A percentile compares a stretch with the other conserved stretches of the same genome.
Conservation (phyloP, 2,888 invertebrate genomes). For the Lasioglossum malachurum region DNA sequence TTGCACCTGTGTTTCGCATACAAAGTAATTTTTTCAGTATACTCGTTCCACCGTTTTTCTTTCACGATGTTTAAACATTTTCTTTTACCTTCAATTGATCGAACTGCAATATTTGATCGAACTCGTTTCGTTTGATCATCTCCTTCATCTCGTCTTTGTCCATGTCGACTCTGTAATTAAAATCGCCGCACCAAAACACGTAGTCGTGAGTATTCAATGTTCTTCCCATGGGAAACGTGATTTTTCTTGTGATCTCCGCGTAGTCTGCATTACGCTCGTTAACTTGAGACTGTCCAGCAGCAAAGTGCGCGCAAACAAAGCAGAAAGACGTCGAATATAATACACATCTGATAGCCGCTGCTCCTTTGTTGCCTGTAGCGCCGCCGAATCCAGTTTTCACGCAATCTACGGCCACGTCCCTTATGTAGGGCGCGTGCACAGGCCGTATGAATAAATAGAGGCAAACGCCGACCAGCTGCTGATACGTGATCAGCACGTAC, state of each 20-base stretch:
- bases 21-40: background rate
- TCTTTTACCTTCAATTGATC: constrained; percentile 88
- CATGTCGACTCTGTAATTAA: constrained; percentile 99
- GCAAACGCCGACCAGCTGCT: constrained; percentile 99
- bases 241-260: constrained; percentile 96
- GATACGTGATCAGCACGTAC: constrained; percentile 96
- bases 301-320: constrained; percentile 99
- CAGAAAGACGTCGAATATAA: constrained; percentile 97
- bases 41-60: background rate
- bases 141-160: constrained; percentile 97
- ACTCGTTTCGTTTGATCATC: constrained; percentile 91
- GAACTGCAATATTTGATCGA: constrained; percentile 91
- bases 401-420: constrained; percentile 97
- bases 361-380: constrained; percentile 98
- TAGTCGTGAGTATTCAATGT: constrained; percentile 98
- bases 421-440: constrained; percentile 94
- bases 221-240: constrained; percentile 96
- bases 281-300: constrained; percentile 99
- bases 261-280: constrained; percentile 98
- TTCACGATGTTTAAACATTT: background rate
- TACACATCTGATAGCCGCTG: constrained; percentile 96
- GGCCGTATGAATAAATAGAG: constrained; percentile 97
- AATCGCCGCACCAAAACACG: constrained; percentile 99
- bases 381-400: constrained; percentile 99
- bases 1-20: constrained; percentile 86